Evolutionary conservation across 2,888 invertebrate genomes (phyloP).

Genomic region (Amphimallon solstitiale): DNA sequence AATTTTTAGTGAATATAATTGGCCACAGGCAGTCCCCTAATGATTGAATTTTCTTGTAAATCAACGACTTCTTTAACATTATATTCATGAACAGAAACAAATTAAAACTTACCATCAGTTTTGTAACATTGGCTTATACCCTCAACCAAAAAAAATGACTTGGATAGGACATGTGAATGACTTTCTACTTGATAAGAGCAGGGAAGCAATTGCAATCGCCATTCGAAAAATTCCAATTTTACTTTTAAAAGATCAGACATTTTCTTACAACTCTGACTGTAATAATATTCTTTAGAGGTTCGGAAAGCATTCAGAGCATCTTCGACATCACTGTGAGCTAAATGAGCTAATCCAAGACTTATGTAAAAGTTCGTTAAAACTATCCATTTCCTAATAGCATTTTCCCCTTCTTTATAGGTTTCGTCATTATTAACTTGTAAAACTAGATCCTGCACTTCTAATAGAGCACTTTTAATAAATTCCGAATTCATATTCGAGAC

Average conservation of each 20-base stretch:
- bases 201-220: slow-evolving; percentile 46
- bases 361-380: slow-evolving; percentile 41
- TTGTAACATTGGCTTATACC: slow-evolving; percentile 30
- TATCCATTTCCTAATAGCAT: slow-evolving; percentile 16
- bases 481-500: slow-evolving; percentile 40
- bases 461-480: slow-evolving; percentile 39
- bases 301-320: slow-evolving; percentile 46
- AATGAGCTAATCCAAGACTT: slow-evolving; percentile 41
- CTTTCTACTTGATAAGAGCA: slow-evolving; percentile 45
- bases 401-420: slow-evolving; percentile 12
- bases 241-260: slow-evolving; percentile 33
- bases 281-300: slow-evolving; percentile 44
- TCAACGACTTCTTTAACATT: no score
- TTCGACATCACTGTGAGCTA: slow-evolving; percentile 34
- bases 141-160: slow-evolving; percentile 19
- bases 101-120: slow-evolving; percentile 28
- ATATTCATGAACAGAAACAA: neutral
- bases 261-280: slow-evolving; percentile 21
- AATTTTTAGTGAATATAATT: no score
- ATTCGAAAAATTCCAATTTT: slow-evolving; percentile 43
- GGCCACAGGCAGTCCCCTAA: no score
- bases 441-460: slow-evolving; percentile 36
- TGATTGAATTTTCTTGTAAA: no score
- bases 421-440: slow-evolving; percentile 6
- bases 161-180: slow-evolving; percentile 31